Base-by-base conservation (phyloP, 2,888 invertebrate species). In the Thysanoteuthis rhombus region DNA sequence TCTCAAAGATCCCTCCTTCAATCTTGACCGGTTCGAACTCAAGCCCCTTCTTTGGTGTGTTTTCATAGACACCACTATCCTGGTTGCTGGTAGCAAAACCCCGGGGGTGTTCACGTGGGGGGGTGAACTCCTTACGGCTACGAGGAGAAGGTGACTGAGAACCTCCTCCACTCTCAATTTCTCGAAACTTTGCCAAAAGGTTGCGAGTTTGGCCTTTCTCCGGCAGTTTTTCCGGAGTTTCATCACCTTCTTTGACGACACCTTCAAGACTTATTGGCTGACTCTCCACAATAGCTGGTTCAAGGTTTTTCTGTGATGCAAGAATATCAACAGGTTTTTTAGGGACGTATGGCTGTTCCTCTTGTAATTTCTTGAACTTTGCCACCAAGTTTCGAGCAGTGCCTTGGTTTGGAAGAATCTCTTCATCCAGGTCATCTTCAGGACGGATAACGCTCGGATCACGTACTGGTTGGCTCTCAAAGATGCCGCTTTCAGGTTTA, bases 1-100 rank as follows among this genome's bases (percentile, higher is more conserved):
- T 96, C 94, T 96, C 96, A 89, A 95, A 94, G 93, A 96, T 95
- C 47, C 96, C 96, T 93, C 95, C 95, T 90, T 95, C 95, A 38
- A 94, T 94, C 93, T 95, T 94, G 94, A 94, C 94, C 93, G 94
- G 94, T n/a, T 95, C 93, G 75, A 94, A 94, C 58, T 94, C 94
- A 93, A 95, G 93, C 93, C 94, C 94, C 75, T 94, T 94, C 36
- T 93, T 75, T 3, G 95, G 95, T 39, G 94, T 95, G 93, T 95
- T 95, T 94, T 95, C 95, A 94, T 95, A 95, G 28, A 95, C 95
- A 45, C 95, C 95, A 89, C 95, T 93, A 36, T 95, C 95, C 52
- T 94, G 94, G 45, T 40, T 45, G 40, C 45, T 45, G 32, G 32
- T 28, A 40, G 32, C 45, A 1, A 92, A 16, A 8, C 92, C 92